Evolutionary conservation across 2,797 vertebrate genomes (phyloP).

Genomic region (Neosalanx taihuensis): DNA sequence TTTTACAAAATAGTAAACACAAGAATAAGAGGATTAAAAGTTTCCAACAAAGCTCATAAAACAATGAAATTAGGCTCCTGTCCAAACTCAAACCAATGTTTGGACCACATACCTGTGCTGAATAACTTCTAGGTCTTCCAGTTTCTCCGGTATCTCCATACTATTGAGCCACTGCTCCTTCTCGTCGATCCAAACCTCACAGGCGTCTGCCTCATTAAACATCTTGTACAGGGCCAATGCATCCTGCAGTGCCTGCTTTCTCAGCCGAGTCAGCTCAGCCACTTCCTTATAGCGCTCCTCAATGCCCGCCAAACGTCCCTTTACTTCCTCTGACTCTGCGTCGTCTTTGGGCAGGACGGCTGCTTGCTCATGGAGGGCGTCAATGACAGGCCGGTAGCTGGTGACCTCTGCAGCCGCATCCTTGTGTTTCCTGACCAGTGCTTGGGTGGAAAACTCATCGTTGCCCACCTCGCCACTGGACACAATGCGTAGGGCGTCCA

Average conservation of each 20-base stretch:
- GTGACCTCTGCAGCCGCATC: slow-evolving; percentile 91
- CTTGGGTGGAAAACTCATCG: slow-evolving; percentile 94
- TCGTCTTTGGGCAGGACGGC: slow-evolving; percentile 78
- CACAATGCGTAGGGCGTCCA: slow-evolving; percentile 93
- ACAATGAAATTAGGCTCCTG: neutral
- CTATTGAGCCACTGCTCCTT: slow-evolving; percentile 97
- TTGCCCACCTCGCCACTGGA: slow-evolving; percentile 94
- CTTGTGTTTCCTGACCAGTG: slow-evolving; percentile 97
- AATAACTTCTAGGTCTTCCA: slow-evolving; percentile 93
- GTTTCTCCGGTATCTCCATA: slow-evolving; percentile 91
- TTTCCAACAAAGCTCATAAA: too few relatives aligned
- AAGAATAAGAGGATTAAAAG: too few relatives aligned
- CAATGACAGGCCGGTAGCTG: slow-evolving; percentile 88
- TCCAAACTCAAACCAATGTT: neutral
- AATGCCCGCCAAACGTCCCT: slow-evolving; percentile 83
- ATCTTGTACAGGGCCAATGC: slow-evolving; percentile 94
- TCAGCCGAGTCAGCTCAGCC: slow-evolving; percentile 85
- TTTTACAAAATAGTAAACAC: too few relatives aligned
- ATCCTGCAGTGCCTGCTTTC: slow-evolving; percentile 95
- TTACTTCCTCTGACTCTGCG: slow-evolving; percentile 79
- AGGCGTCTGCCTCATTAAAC: slow-evolving; percentile 91
- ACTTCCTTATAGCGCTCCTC: slow-evolving; percentile 96
- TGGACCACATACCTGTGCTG: slow-evolving; percentile 82
- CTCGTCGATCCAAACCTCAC: slow-evolving; percentile 94
- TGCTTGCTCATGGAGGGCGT: slow-evolving; percentile 89